A percentile compares a stretch with the other conserved stretches of the same genome.
Conservation (phyloP, 2,113 vertebrate species). For the Ranitomeya imitator region DNA sequence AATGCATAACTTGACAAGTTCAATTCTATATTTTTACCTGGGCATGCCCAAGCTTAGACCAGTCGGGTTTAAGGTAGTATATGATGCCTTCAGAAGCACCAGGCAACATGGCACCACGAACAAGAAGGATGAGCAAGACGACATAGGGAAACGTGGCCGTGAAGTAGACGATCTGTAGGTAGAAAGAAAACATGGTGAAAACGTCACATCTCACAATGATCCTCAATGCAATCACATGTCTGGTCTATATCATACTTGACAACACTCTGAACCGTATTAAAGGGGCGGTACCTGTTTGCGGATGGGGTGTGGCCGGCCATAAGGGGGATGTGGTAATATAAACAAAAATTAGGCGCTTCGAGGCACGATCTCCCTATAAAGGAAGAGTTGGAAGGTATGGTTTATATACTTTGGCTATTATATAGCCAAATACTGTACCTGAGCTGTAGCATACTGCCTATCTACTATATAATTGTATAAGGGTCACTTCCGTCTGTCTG, state of each 20-base stretch:
- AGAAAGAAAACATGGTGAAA: background rate
- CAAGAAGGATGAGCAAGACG: conserved; percentile 88
- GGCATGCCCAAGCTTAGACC: conserved; percentile 91
- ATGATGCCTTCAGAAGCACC: conserved; percentile 88
- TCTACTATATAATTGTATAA: no score
- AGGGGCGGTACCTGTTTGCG: no score
- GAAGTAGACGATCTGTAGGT: conserved; percentile 89
- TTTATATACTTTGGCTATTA: background rate
- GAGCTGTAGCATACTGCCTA: no score
- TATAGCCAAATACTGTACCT: background rate
- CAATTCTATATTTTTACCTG: conserved; percentile 74
- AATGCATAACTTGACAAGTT: background rate
- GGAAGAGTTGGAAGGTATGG: no score
- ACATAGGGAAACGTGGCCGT: conserved; percentile 93
- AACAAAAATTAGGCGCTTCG: no score
- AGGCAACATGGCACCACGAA: conserved; percentile 86
- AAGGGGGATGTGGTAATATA: no score
- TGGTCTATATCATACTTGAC: background rate
- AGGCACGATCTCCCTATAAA: no score
- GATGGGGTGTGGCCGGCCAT: no score
- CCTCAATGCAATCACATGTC: background rate
- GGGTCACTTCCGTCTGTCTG: no score
- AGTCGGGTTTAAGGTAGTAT: conserved; percentile 95
- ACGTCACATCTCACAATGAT: background rate
- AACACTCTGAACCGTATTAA: no score